A percentile compares a stretch with the other conserved stretches of the same genome.
phyloP scores from a whole-genome alignment of 2,888 invertebrate species.

The Falcaria lacertinaria region DNA sequence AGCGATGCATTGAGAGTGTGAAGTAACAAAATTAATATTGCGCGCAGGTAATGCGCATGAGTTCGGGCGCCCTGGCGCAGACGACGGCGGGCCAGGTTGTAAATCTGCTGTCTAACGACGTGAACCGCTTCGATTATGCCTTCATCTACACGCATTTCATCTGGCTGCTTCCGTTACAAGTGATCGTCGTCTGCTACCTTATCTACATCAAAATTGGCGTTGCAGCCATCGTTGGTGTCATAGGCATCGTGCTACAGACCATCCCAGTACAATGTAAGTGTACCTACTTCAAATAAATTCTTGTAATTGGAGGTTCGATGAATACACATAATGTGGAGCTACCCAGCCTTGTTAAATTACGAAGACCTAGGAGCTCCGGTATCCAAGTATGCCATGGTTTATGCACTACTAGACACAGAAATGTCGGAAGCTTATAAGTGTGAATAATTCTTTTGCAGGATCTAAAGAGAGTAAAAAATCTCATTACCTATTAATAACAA shows the following conservation, averaged over 20 bases:
- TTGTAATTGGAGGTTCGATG: too few relatives aligned
- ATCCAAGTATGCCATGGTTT: too few relatives aligned
- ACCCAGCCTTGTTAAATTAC: too few relatives aligned
- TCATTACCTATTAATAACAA: too few relatives aligned
- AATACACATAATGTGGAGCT: too few relatives aligned
- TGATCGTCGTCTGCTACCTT: slow-evolving; percentile 84
- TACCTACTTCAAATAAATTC: slow-evolving; percentile 1
- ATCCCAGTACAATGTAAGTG: slow-evolving; percentile 89
- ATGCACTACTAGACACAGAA: too few relatives aligned
- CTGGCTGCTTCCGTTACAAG: slow-evolving; percentile 90
- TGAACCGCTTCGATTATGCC: slow-evolving; percentile 93
- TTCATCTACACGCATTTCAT: slow-evolving; percentile 91
- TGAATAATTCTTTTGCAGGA: too few relatives aligned
- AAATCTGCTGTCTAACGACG: slow-evolving; percentile 96
- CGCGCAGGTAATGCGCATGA: slow-evolving; percentile 81
- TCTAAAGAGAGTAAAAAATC: too few relatives aligned
- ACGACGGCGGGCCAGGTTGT: slow-evolving; percentile 95
- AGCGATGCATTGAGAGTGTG: neutral
- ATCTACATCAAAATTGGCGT: slow-evolving; percentile 87
- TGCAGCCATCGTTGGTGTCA: slow-evolving; percentile 88
- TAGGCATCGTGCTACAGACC: slow-evolving; percentile 86
- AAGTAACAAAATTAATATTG: slow-evolving; percentile 5
- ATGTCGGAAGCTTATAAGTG: too few relatives aligned
- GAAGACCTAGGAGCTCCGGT: too few relatives aligned
- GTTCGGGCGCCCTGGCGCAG: slow-evolving; percentile 90